These are phyloP conservation scores for Drosophila infuscata DNA, from an alignment of 2,888 invertebrate genomes.

Conservation along the genomic window DNA sequence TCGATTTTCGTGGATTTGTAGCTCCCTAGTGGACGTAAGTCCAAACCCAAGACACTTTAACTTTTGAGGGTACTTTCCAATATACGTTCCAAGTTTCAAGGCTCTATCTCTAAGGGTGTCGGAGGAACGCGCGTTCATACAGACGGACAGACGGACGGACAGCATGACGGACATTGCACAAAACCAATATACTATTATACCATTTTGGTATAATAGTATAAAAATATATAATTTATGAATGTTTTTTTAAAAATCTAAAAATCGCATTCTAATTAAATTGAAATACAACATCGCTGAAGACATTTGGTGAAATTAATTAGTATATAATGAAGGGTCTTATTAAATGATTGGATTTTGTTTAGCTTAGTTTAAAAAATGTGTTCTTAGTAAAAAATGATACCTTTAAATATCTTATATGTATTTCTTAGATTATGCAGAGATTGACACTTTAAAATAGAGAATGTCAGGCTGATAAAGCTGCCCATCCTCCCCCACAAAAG, in stretches of 20 bases:
- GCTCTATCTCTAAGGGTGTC: too few relatives aligned
- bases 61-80: too few relatives aligned
- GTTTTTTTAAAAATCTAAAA: background rate
- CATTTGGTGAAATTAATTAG: background rate
- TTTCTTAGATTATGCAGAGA: conserved; percentile 47
- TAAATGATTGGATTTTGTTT: background rate
- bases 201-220: too few relatives aligned
- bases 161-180: too few relatives aligned
- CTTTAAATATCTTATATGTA: conserved; percentile 42
- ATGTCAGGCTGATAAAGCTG: background rate
- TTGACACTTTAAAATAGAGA: conserved; percentile 31
- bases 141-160: too few relatives aligned
- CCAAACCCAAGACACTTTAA: too few relatives aligned
- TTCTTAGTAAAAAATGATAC: conserved; percentile 3
- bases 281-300: background rate
- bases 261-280: background rate
- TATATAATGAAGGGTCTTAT: background rate
- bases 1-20: too few relatives aligned
- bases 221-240: background rate
- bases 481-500: background rate
- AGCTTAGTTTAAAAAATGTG: background rate
- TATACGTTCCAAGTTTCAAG: too few relatives aligned
- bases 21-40: too few relatives aligned
- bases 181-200: too few relatives aligned
- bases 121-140: too few relatives aligned